Evolutionary conservation across 2,797 vertebrate genomes (phyloP).

Genomic region (Pristis pectinata): DNA sequence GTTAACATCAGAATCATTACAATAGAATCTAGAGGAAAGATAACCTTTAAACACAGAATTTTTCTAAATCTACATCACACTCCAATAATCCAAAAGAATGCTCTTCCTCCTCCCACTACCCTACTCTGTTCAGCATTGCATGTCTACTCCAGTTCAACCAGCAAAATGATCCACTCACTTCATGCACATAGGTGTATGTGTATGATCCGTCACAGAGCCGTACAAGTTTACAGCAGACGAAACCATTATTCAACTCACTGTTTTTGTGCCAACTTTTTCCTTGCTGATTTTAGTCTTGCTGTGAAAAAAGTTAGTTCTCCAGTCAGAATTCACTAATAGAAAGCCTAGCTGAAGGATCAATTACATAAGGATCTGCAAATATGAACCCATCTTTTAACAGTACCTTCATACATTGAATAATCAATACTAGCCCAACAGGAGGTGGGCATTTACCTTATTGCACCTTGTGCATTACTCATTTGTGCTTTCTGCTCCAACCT

Average conservation of each 20-base stretch:
- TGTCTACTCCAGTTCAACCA: background rate
- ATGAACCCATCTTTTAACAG: background rate
- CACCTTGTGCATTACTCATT: background rate
- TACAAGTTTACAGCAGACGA: background rate
- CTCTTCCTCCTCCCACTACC: background rate
- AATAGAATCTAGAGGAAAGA: background rate
- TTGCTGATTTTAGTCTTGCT: background rate
- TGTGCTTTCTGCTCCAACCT: conserved; percentile 39
- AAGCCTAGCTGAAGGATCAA: background rate
- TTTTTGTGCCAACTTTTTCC: background rate
- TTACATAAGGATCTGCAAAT: background rate
- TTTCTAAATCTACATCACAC: background rate
- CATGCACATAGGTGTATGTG: background rate
- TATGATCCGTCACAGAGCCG: background rate
- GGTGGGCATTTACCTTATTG: conserved; percentile 3
- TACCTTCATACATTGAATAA: background rate
- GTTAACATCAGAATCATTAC: too few species aligned
- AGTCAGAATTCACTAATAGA: background rate
- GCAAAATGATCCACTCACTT: background rate
- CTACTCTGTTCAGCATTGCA: background rate
- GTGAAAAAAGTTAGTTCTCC: background rate
- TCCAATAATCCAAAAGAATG: background rate
- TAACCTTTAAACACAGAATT: background rate
- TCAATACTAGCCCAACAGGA: background rate
- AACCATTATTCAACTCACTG: background rate